These are phyloP conservation scores for Onychostoma macrolepis DNA, from an alignment of 2,113 vertebrate species.

Conservation along the genomic window DNA sequence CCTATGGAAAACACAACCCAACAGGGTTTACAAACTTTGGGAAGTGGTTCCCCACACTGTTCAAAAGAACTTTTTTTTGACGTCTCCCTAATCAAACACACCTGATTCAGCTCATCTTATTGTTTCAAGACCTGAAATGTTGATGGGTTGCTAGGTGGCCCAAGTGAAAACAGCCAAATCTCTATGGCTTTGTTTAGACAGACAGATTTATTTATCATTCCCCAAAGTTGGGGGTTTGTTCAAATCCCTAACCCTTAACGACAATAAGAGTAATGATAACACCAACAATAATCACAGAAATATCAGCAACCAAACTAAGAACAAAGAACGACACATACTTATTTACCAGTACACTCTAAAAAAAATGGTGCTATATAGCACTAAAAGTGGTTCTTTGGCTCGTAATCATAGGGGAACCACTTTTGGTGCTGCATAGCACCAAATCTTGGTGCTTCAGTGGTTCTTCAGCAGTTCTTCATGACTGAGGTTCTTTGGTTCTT, in stretches of 20 bases:
- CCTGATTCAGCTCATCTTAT: not conserved
- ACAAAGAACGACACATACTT: not conserved
- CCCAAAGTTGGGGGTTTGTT: not conserved
- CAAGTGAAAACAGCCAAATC: not conserved
- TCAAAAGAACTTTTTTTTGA: not conserved
- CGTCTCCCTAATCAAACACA: not conserved
- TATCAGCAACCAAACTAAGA: not conserved
- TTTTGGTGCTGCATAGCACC: no score
- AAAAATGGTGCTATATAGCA: no score
- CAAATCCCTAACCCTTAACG: not conserved
- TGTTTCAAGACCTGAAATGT: not conserved
- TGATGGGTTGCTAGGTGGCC: not conserved
- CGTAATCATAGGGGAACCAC: no score
- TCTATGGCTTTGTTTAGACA: not conserved
- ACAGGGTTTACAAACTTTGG: not conserved
- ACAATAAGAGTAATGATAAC: not conserved
- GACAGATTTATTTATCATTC: not conserved
- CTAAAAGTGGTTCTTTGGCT: no score
- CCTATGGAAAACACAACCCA: conserved; percentile 4
- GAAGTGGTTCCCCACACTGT: not conserved
- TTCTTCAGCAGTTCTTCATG: no score
- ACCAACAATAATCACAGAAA: not conserved
- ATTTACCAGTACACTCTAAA: not conserved
- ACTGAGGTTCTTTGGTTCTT: no score
- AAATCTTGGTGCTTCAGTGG: no score